Evolutionary conservation across 2,888 invertebrate genomes (phyloP).

Genomic region (Mimachlamys varia): DNA sequence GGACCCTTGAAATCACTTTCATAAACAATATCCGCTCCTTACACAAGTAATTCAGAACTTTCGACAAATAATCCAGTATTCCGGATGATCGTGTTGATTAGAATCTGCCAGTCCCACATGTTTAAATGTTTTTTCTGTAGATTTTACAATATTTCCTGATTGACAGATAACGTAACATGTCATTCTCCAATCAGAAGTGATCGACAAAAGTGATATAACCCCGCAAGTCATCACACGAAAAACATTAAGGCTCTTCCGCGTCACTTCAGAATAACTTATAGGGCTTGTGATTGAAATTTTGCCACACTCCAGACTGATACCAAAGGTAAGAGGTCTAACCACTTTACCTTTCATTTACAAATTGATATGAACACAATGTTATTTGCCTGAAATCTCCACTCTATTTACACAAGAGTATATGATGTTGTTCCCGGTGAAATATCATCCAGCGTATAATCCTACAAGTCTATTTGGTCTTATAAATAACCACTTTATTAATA

Average conservation of each 20-base stretch:
- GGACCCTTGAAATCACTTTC: neutral
- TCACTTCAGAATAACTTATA: neutral
- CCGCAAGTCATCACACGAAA: neutral
- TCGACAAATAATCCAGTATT: neutral
- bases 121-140: neutral
- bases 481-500: constrained; percentile 16
- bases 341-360: constrained; percentile 11
- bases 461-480: neutral
- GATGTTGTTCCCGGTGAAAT: neutral
- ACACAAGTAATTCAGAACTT: too few relatives aligned
- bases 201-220: neutral
- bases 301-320: neutral
- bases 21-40: too few relatives aligned
- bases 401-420: neutral
- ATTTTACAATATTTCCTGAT: neutral
- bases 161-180: neutral
- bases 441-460: neutral
- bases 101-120: neutral
- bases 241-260: neutral
- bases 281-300: neutral
- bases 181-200: neutral
- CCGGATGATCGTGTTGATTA: neutral
- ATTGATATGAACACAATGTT: constrained; percentile 13
- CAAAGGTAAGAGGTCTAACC: neutral
- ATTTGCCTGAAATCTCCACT: neutral